Evolutionary conservation across 2,888 invertebrate genomes (phyloP), one percentile per base, ranked within the genome.

Genomic region (Tinea pellionella): DNA sequence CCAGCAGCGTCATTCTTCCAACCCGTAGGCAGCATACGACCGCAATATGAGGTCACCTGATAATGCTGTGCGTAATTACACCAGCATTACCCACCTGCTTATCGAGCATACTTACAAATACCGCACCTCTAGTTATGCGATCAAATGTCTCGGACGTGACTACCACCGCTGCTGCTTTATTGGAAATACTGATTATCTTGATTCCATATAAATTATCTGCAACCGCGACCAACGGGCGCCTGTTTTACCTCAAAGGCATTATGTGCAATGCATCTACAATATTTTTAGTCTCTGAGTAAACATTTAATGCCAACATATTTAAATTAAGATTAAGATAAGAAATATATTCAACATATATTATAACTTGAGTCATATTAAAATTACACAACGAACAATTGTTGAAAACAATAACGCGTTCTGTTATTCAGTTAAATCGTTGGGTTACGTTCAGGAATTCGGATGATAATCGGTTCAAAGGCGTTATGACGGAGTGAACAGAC

Each of bases 91-190:
- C 65, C 65, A 70, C 64, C 30, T 53, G 57, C 55, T 67, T 69
- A 57, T 64, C 69, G 69, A 68, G 69, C 68, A 69, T 68, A 70
- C 70, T 59, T 19, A 65, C 78, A 80, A 80, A 80, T 73, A 78
- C 73, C 70, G 69, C 73, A 79, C 75, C 78, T 74, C 77, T 79
- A 74, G 80, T 82, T 81, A 78, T 74, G 72, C 75, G 78, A 81
- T 79, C 81, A 82, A 83, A 83, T 81, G 81, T 79, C 79, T 81
- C 71, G 71, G 78, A 84, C 84, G 84, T 83, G 83, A 83, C 80
- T 80, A 69, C 66, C 63, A 64, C 71, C 19, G 59, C 42, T 59
- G 59, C 43, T 42, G 59, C 67, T 64, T 67, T 69, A 75, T 77
- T 72, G 73, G 71, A 75, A 63, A 69, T 69, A 74, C 71, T 62